Base-by-base conservation (phyloP, 2,797 vertebrate genomes). In the Carapus acus region DNA sequence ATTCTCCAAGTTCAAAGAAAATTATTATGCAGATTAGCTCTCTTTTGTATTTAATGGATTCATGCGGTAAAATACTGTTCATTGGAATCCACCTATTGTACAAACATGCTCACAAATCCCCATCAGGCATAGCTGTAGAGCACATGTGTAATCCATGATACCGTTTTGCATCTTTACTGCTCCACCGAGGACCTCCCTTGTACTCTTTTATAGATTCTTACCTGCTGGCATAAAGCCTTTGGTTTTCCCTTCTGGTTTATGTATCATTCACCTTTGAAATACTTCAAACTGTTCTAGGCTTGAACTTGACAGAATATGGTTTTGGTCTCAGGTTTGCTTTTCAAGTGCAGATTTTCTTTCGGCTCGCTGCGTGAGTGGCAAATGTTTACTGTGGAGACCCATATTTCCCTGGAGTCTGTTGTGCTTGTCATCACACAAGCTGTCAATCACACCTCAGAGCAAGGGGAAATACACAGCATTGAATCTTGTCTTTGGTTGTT, bases 361-460 rank as follows among this genome's bases (percentile, higher is more conserved):
- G 54, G 70, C 64, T 44, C 12, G n/a, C n/a, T 27, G 24, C 9
- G 24, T 27, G 24, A 27, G 24, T 27, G 29, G 52, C 47, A 23
- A 50, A 20, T 73, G 65, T 80, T 78, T 73, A 44, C 56, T 60
- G 54, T 51, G 29, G 54, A 68, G 22, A 29, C 40, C 56, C 24
- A 37, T 69, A 45, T 73, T 50, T 58, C 47, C 74, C 65, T 43
- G 23, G 37, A 62, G 50, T 67, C 52, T 63, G 49, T 36, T 58
- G 64, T 65, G 70, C 42, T 74, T 74, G 71, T 82, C 78, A 68
- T 79, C 67, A 72, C 22, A 4, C 65, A 54, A 63, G 54, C 79
- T 83, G 84, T 82, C 84, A 85, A 58, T 86, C 80, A 84, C 48
- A 22, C 47, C 64, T 59, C 55, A 59, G 33, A 55, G 56, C 59